phyloP scores from a whole-genome alignment of 2,888 invertebrate genomes.

The Nomada fabriciana region DNA sequence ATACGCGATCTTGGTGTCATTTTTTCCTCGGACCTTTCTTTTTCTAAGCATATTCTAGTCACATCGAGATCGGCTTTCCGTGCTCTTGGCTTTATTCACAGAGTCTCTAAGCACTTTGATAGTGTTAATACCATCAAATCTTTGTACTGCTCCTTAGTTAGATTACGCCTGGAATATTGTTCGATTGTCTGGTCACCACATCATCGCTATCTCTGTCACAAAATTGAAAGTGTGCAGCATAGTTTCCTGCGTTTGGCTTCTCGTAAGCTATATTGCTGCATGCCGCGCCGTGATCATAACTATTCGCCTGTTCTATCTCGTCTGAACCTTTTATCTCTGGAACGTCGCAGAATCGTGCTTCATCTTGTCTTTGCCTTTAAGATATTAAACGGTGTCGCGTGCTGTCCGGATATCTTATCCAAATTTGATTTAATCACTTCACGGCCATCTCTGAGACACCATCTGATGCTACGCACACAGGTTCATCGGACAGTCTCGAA shows the following conservation, averaged over 20 bases:
- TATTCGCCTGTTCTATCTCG: background rate
- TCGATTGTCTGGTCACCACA: background rate
- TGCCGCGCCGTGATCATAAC: background rate
- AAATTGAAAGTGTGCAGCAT: background rate
- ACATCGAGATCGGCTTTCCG: background rate
- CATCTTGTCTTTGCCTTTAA: too few species aligned
- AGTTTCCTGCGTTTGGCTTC: background rate
- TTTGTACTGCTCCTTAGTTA: background rate
- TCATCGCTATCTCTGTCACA: background rate
- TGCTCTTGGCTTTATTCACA: background rate
- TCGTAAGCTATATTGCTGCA: background rate
- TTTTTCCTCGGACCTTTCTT: background rate
- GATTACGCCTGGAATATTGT: background rate
- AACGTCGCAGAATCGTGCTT: too few species aligned
- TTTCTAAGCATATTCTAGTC: background rate
- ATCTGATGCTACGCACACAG: too few species aligned
- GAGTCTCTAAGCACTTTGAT: background rate
- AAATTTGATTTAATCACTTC: too few species aligned
- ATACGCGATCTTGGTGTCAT: background rate
- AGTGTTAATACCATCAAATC: background rate
- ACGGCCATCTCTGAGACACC: too few species aligned
- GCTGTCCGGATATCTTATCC: too few species aligned
- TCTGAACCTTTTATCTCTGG: too few species aligned
- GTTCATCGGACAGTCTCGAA: too few species aligned
- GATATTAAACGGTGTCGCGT: too few species aligned